phyloP scores from a whole-genome alignment of 1,140 invertebrate species.

The Palaemon carinicauda region DNA sequence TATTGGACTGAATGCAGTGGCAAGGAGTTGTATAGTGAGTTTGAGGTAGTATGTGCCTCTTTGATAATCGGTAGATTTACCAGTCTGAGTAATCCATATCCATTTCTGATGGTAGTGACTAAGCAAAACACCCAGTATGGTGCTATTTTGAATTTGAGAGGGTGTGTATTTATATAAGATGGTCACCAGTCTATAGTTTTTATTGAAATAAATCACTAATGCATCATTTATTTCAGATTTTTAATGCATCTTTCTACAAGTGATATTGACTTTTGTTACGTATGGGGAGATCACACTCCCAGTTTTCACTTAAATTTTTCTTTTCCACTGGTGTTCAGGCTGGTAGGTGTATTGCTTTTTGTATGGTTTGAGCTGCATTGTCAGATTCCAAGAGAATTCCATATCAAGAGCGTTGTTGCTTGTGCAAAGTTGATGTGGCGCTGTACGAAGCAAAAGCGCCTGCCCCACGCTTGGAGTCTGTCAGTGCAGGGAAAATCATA shows the following conservation, averaged over 20 bases:
- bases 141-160: slow-evolving; percentile 38
- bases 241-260: no score
- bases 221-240: not conserved
- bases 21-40: not conserved
- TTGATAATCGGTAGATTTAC: slow-evolving; percentile 22
- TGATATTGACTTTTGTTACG: no score
- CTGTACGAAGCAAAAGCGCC: not conserved
- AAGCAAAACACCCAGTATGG: slow-evolving; percentile 36
- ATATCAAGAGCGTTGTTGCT: slow-evolving; percentile 10
- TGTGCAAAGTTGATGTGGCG: not conserved
- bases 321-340: slow-evolving; percentile 15
- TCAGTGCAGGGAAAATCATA: not conserved
- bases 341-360: slow-evolving; percentile 38
- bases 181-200: no score
- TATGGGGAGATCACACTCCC: no score
- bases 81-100: slow-evolving; percentile 4
- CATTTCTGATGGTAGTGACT: not conserved
- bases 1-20: not conserved
- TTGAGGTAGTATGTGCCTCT: slow-evolving; percentile 46
- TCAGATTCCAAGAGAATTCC: not conserved
- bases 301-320: no score
- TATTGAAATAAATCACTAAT: not conserved
- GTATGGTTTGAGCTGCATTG: slow-evolving; percentile 20
- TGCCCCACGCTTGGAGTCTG: not conserved
- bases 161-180: not conserved